Evolutionary conservation across 2,797 vertebrate species (phyloP).

Genomic region (Cynodonichthys magdalenae): DNA sequence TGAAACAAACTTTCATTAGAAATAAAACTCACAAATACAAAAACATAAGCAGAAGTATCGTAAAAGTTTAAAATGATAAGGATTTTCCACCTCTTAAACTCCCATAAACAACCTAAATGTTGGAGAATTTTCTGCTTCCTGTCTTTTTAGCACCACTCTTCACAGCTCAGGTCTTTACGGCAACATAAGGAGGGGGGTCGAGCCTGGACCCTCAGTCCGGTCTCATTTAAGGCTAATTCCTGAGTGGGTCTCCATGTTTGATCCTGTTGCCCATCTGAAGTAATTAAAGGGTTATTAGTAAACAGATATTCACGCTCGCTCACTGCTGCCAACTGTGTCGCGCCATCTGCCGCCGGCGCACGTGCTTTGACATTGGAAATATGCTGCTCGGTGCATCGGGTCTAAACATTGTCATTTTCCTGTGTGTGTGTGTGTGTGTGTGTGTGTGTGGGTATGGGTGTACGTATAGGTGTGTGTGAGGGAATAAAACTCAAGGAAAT

Average conservation of each 20-base stretch:
- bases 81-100: slow-evolving; percentile 17
- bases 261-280: slow-evolving; percentile 85
- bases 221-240: slow-evolving; percentile 82
- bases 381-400: slow-evolving; percentile 67
- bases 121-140: slow-evolving; percentile 43
- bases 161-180: slow-evolving; percentile 67
- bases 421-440: slow-evolving; percentile 29
- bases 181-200: slow-evolving; percentile 63
- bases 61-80: no score
- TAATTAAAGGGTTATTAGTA: slow-evolving; percentile 89
- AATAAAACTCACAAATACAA: no score
- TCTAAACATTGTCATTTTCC: slow-evolving; percentile 63
- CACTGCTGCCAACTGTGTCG: slow-evolving; percentile 84
- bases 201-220: slow-evolving; percentile 64
- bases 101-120: background rate
- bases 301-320: slow-evolving; percentile 86
- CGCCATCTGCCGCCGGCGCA: slow-evolving; percentile 83
- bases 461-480: slow-evolving; percentile 5
- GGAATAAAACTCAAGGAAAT: slow-evolving; percentile 31
- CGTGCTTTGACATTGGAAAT: slow-evolving; percentile 82
- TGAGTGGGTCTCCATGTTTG: slow-evolving; percentile 79
- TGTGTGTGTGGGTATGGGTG: no score
- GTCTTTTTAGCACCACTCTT: slow-evolving; percentile 25
- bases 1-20: no score
- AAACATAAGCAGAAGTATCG: no score